Conservation (phyloP, 2,888 invertebrate species). For the Cheilosia soror region DNA sequence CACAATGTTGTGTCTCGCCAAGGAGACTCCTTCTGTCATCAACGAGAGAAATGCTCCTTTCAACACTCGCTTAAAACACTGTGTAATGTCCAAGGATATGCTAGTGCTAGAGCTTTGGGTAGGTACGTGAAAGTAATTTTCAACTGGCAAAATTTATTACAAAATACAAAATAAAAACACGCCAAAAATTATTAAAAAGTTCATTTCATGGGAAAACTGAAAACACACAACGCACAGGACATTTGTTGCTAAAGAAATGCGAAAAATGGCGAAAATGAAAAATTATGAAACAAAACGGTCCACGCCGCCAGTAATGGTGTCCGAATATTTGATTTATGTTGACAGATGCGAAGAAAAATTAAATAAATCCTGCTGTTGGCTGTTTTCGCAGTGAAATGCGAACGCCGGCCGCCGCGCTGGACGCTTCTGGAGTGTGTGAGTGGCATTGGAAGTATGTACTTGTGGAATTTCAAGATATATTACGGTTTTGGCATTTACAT, state of each 20-base stretch:
- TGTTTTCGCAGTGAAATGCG: conserved; percentile 6
- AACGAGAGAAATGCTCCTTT: conserved; percentile 10
- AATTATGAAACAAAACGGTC: conserved; percentile 45
- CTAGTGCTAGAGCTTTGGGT: not conserved
- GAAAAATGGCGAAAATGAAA: conserved; percentile 45
- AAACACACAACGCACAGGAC: not conserved
- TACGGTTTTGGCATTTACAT: conserved; percentile 10
- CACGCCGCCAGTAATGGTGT: conserved; percentile 52
- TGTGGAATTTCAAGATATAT: conserved; percentile 29
- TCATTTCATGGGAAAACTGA: conserved; percentile 40
- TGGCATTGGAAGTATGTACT: conserved; percentile 2
- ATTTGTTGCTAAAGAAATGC: conserved; percentile 25
- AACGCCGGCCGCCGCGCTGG: not conserved
- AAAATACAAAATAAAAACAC: conserved; percentile 18
- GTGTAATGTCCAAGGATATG: conserved; percentile 25
- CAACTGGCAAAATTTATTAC: conserved; percentile 58
- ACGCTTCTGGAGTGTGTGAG: not conserved
- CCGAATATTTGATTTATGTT: conserved; percentile 73
- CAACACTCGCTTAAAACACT: conserved; percentile 16
- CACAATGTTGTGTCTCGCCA: conserved; percentile 52
- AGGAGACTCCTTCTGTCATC: conserved; percentile 31
- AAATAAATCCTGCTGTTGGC: conserved; percentile 54
- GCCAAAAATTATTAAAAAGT: conserved; percentile 58
- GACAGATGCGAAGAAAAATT: conserved; percentile 69
- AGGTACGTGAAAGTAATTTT: conserved; percentile 62